Percentiles rank a stretch among this genome's conserved stretches.
Evolutionary conservation across 2,797 vertebrate species (phyloP).

Genomic region (Chaunax sp.): DNA sequence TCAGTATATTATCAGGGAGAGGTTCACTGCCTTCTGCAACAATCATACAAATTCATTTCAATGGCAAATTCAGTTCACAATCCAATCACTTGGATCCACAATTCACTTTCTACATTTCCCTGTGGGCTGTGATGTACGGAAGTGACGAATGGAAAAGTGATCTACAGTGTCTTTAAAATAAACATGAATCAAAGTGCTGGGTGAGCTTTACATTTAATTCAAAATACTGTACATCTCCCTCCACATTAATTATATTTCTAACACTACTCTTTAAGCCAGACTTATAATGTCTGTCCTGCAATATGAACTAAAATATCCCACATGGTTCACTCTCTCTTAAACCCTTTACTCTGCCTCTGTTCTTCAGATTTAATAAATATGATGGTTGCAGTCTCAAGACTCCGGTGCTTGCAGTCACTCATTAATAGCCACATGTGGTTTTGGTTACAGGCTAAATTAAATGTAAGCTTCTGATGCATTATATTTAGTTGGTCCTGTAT

Average conservation of each 20-base stretch:
- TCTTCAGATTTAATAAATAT: background rate
- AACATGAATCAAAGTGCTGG: no score
- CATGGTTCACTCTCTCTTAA: background rate
- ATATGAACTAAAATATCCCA: background rate
- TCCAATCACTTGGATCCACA: constrained; percentile 22
- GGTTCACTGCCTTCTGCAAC: background rate
- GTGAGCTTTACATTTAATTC: no score
- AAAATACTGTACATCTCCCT: no score
- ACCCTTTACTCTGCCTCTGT: no score
- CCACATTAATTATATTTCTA: background rate
- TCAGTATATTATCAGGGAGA: background rate
- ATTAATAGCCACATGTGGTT: background rate
- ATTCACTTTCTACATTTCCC: constrained; percentile 8
- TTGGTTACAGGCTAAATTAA: background rate
- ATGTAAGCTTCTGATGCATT: background rate
- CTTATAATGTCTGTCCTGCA: no score
- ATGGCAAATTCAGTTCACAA: background rate
- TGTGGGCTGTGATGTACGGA: background rate
- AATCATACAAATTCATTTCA: constrained; percentile 13
- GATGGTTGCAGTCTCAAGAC: background rate
- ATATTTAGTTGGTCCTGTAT: no score
- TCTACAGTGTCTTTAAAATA: no score
- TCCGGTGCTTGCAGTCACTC: background rate
- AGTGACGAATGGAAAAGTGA: constrained; percentile 1
- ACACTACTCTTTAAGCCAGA: no score